Percentiles rank a stretch among this genome's conserved stretches.
These are phyloP conservation scores for Bombus pascuorum DNA, from an alignment of 1,140 invertebrate species.

Conservation along the genomic window DNA sequence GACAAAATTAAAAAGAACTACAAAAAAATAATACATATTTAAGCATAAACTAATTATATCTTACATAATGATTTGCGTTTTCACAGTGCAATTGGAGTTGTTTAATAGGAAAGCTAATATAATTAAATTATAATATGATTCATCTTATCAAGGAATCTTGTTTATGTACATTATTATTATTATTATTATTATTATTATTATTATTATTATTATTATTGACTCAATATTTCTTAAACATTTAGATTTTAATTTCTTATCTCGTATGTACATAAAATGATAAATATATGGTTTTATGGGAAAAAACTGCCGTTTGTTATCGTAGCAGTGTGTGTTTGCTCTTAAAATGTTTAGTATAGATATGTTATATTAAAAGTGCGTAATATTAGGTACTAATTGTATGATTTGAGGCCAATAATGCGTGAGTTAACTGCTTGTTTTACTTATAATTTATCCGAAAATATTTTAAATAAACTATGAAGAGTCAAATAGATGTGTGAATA, in stretches of 20 bases:
- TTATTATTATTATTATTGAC: background rate
- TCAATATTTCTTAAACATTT: conserved; percentile 30
- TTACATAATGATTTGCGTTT: conserved; percentile 31
- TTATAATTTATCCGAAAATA: conserved; percentile 43
- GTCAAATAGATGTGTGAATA: conserved; percentile 44
- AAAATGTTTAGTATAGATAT: conserved; percentile 37
- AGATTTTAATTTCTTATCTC: conserved; percentile 49
- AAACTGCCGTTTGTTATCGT: conserved; percentile 46
- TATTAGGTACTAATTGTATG: conserved; percentile 38
- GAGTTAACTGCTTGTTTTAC: conserved; percentile 36
- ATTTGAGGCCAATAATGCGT: conserved; percentile 45
- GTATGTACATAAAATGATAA: conserved; percentile 56
- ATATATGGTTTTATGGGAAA: conserved; percentile 50
- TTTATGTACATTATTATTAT: conserved; percentile 44
- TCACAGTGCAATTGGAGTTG: conserved; percentile 42
- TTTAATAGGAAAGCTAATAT: conserved; percentile 28
- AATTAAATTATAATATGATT: conserved; percentile 40
- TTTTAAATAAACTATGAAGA: conserved; percentile 43
- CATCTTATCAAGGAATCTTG: conserved; percentile 18
- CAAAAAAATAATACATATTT: conserved; percentile 20
- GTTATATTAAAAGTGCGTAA: conserved; percentile 43
- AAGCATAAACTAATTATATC: conserved; percentile 33
- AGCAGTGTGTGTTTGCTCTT: conserved; percentile 47
- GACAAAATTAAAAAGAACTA: conserved; percentile 6
- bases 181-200: conserved; percentile 35